Conservation (phyloP, 53 echinoderm and acorn worm species). For the Glandiceps talaboti region DNA sequence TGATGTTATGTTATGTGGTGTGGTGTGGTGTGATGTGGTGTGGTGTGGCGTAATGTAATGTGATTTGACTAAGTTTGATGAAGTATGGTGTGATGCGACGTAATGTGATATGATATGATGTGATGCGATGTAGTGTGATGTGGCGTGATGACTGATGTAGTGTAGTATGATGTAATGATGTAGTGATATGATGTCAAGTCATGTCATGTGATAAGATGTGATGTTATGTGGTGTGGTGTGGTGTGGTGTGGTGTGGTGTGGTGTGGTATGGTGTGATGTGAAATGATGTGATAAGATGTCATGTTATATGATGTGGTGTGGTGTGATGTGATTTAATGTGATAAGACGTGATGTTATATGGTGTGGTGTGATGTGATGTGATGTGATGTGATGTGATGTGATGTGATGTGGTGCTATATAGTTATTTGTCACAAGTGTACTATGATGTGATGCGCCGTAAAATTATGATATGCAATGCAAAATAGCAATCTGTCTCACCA, state of each 20-base stretch:
- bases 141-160: too few relatives aligned
- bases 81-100: background rate
- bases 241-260: constrained; percentile 2
- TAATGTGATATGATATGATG: background rate
- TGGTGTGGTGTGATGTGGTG: constrained; percentile 8
- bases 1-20: constrained; percentile 22
- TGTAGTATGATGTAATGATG: too few relatives aligned
- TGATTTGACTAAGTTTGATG: constrained; percentile 2
- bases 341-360: constrained; percentile 15
- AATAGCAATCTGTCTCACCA: too few relatives aligned
- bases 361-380: constrained; percentile 15
- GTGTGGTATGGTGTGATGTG: constrained; percentile 6
- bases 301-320: background rate
- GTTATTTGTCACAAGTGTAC: constrained; percentile 7
- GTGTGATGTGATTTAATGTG: constrained; percentile 4
- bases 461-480: constrained; percentile 3
- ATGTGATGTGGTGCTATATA: constrained; percentile 13
- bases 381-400: constrained; percentile 16
- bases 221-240: constrained; percentile 4
- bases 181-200: constrained; percentile 20
- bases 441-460: constrained; percentile 12
- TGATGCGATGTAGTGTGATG: background rate
- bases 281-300: constrained; percentile 3
- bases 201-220: constrained; percentile 15
- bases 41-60: constrained; percentile 8